These are phyloP conservation scores for Holothuria glaberrima DNA, from an alignment of 35 echinoderm and acorn worm genomes.

Conservation along the genomic window DNA sequence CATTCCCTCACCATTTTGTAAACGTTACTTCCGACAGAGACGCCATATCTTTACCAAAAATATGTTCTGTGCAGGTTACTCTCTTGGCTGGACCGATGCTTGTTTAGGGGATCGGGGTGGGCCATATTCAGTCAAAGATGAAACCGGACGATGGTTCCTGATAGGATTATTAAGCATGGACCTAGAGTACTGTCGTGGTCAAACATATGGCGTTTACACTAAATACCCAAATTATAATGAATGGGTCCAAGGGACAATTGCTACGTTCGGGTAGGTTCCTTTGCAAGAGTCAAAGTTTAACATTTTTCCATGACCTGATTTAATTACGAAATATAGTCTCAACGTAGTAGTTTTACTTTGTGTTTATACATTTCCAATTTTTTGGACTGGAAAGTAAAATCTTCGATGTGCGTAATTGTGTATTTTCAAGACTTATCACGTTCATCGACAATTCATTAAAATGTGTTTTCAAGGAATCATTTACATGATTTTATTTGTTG, in stretches of 20 bases:
- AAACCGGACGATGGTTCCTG: conserved; percentile 72
- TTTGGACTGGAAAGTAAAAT: too few relatives aligned
- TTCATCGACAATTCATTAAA: too few relatives aligned
- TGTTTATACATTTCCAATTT: too few relatives aligned
- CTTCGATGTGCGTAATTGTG: too few relatives aligned
- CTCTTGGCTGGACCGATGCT: conserved; percentile 46
- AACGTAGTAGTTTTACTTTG: too few relatives aligned
- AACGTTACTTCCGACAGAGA: neutral
- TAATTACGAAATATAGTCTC: too few relatives aligned
- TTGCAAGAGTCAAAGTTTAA: too few relatives aligned
- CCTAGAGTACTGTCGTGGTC: conserved; percentile 70
- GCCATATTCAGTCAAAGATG: conserved; percentile 60
- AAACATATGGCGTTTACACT: conserved; percentile 78
- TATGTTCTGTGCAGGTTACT: conserved; percentile 83
- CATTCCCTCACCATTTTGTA: conserved; percentile 51
- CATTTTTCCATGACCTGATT: too few relatives aligned
- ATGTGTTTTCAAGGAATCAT: too few relatives aligned
- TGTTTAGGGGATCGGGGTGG: conserved; percentile 84
- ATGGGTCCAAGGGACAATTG: conserved; percentile 42
- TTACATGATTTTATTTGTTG: too few relatives aligned
- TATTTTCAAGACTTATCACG: too few relatives aligned
- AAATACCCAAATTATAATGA: conserved; percentile 55
- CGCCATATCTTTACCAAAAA: conserved; percentile 69
- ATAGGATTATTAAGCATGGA: conserved; percentile 86
- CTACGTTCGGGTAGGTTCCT: too few relatives aligned